Evolutionary conservation across 1,140 invertebrate species (phyloP).

Genomic region (Scaptomyza pallida): DNA sequence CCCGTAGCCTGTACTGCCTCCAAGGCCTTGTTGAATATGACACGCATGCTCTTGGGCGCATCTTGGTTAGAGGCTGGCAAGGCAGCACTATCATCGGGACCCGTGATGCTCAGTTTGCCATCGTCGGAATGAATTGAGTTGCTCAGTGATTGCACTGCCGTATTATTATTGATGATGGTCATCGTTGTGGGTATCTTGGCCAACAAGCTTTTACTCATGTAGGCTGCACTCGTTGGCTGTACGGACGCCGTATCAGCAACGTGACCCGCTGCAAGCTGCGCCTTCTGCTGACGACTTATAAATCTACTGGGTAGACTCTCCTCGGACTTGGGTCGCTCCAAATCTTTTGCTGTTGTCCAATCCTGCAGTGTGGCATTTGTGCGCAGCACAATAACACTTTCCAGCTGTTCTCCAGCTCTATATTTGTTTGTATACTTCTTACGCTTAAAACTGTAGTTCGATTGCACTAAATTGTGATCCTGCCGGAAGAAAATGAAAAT

Average conservation of each 20-base stretch:
- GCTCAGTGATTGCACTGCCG: slow-evolving; percentile 18
- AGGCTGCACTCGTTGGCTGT: slow-evolving; percentile 31
- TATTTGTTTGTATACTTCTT: slow-evolving; percentile 80
- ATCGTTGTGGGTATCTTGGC: slow-evolving; percentile 76
- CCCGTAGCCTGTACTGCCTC: slow-evolving; percentile 76
- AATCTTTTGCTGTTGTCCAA: slow-evolving; percentile 68
- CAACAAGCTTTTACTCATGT: slow-evolving; percentile 72
- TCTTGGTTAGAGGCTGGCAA: slow-evolving; percentile 8
- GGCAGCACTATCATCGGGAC: slow-evolving; percentile 61
- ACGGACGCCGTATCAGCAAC: slow-evolving; percentile 23
- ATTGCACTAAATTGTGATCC: slow-evolving; percentile 84
- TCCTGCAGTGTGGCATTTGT: slow-evolving; percentile 69
- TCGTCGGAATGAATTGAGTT: slow-evolving; percentile 48
- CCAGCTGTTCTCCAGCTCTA: slow-evolving; percentile 67
- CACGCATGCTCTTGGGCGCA: slow-evolving; percentile 48
- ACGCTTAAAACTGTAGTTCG: slow-evolving; percentile 83
- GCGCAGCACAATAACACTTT: slow-evolving; percentile 78
- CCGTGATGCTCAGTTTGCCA: slow-evolving; percentile 54
- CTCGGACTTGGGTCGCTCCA: slow-evolving; percentile 63
- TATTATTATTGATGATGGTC: slow-evolving; percentile 79
- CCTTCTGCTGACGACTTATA: slow-evolving; percentile 42
- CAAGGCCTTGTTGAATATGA: slow-evolving; percentile 77
- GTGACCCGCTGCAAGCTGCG: neutral
- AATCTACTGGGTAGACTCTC: slow-evolving; percentile 54
- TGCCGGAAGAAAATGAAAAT: slow-evolving; percentile 22